Base-by-base conservation (phyloP, 2,888 invertebrate genomes). In the Ametastegia equiseti region DNA sequence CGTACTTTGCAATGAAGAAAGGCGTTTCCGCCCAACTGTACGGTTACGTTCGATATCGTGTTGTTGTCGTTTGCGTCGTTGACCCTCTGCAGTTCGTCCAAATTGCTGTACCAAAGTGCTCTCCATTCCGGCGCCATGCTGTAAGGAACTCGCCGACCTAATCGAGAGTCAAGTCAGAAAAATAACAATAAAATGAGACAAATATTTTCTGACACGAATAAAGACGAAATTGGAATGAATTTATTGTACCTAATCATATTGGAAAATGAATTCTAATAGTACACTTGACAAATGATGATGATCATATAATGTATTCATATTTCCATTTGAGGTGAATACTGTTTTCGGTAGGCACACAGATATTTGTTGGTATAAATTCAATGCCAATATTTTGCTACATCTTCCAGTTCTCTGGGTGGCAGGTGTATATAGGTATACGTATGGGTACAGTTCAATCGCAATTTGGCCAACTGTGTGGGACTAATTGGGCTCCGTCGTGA, bases 1-100 rank as follows among this genome's bases (percentile, higher is more conserved):
- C 96, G 94, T 88, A 96, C 96, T 89, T 95, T 95, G 92, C 97
- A 97, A 92, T 96, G 96, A 87, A 97, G 94, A 92, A 95, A 96
- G 84, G 96, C 96, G 63, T 95, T 95, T 81, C 95, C 95, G 73
- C 96, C 97, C 82, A 96, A 93, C 92, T 96, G 96, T 86, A 94
- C 96, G 71, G 96, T 95, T 85, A 96, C 94, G 91, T 96, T 96
- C 86, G 95, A 95, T 84, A 95, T 94, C 82, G 96, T 96, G 92
- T 95, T 95, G 93, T 96, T 96, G 92, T 96, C 95, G 86, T 92
- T 92, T 67, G 92, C 92, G 79, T 93, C 92, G 87, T 90, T 92
- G 83, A 90, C 90, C 86, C 91, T 88, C 82, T 92, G 91, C 75
- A 91, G 85, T 85, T 92, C 91, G 84, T 91, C 91, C 82, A 90